Evolutionary conservation across 2,113 vertebrate species (phyloP).

Genomic region (Mola mola): DNA sequence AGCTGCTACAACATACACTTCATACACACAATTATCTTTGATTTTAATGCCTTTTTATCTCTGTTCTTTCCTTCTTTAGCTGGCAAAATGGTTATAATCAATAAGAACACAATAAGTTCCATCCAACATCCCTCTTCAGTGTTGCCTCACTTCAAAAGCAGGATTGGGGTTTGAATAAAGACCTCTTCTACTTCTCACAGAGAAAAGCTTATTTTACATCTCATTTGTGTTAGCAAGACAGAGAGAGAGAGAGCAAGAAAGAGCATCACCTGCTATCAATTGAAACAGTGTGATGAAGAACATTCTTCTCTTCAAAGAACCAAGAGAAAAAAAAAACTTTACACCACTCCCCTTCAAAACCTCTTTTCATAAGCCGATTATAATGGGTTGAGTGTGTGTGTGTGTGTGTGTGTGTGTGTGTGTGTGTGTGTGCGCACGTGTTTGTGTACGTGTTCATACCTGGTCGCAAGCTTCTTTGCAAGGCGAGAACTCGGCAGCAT

Average conservation of each 20-base stretch:
- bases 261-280: conserved; percentile 62
- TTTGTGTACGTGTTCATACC: conserved; percentile 78
- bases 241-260: conserved; percentile 16
- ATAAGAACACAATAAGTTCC: conserved; percentile 6
- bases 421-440: conserved; percentile 28
- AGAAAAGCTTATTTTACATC: conserved; percentile 44
- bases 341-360: conserved; percentile 45
- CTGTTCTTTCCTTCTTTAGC: background rate
- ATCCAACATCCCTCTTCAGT: conserved; percentile 4
- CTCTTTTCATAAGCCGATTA: conserved; percentile 31
- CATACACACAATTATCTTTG: too few relatives aligned
- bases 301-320: conserved; percentile 49
- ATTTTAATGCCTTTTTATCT: background rate
- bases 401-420: conserved; percentile 6
- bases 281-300: conserved; percentile 35
- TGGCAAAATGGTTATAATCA: conserved; percentile 7
- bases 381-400: conserved; percentile 17
- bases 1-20: too few relatives aligned
- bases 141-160: conserved; percentile 23
- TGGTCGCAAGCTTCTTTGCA: conserved; percentile 96
- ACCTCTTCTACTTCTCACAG: conserved; percentile 23
- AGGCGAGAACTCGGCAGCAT: conserved; percentile 88
- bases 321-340: conserved; percentile 31
- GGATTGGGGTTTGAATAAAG: conserved; percentile 31
- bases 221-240: conserved; percentile 14